phyloP scores from a whole-genome alignment of 2,888 invertebrate genomes.

The Macrosoma leucophasiata region DNA sequence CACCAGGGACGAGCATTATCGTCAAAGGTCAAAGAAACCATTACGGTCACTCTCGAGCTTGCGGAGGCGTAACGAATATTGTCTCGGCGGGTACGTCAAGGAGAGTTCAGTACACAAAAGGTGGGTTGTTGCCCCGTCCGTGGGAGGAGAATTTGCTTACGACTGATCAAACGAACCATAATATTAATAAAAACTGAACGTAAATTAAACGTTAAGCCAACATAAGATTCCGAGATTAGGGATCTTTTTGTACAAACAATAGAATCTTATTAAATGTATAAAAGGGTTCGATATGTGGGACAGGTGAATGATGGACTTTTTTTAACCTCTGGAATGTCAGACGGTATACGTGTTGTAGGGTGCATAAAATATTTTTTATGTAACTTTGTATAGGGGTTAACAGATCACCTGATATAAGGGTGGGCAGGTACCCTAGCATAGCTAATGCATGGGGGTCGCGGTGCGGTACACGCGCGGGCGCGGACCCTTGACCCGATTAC shows the following conservation, averaged over 20 bases:
- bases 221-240: slow-evolving; percentile 1
- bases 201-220: slow-evolving; percentile 1
- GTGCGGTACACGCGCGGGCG: slow-evolving; percentile 33
- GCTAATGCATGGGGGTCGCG: slow-evolving; percentile 33
- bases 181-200: background rate
- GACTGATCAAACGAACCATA: slow-evolving; percentile 17
- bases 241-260: slow-evolving; percentile 27
- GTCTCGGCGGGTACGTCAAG: slow-evolving; percentile 49
- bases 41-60: slow-evolving; percentile 43
- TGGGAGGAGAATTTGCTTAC: slow-evolving; percentile 28
- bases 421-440: slow-evolving; percentile 51
- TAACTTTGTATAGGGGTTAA: slow-evolving; percentile 35
- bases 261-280: slow-evolving; percentile 42
- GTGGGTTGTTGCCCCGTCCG: slow-evolving; percentile 38
- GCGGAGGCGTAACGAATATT: slow-evolving; percentile 56
- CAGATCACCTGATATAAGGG: slow-evolving; percentile 61
- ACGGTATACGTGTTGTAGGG: slow-evolving; percentile 47
- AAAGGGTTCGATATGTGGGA: slow-evolving; percentile 47
- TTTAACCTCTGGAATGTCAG: slow-evolving; percentile 48
- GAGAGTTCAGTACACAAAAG: slow-evolving; percentile 51
- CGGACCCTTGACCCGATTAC: slow-evolving; percentile 69
- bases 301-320: slow-evolving; percentile 58
- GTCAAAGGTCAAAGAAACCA: slow-evolving; percentile 60
- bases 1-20: slow-evolving; percentile 42
- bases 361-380: slow-evolving; percentile 46